Base-by-base conservation (phyloP, 1,140 invertebrate species). In the Pissodes strobi region DNA sequence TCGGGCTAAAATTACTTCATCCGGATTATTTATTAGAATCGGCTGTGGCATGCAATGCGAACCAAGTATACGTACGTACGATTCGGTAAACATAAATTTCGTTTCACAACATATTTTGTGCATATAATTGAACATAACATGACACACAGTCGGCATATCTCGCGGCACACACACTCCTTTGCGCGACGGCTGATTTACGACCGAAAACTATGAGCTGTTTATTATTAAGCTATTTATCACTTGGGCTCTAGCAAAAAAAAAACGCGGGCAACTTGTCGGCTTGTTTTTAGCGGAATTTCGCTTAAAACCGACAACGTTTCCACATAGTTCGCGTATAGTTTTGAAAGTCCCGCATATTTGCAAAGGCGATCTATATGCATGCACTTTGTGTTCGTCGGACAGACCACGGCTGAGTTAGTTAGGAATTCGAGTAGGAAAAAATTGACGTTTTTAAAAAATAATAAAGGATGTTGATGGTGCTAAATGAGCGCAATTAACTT, bases 211-310 rank as follows among this genome's bases (percentile, higher is more conserved):
- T 43, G 41, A 58, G 25, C 41, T 45, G 55, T 58, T 58, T 58
- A 58, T 58, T 58, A 58, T 58, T 58, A 45, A 43, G 27, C 55
- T 58, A 58, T 58, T 58, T 58, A 58, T 58, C 55, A 58, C 23
- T 30, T 18, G 12, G 10, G 2, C n/a, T 5, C 27, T 15, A 10
- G 6, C n/a, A 60, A 60, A 59, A 48, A 48, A 37, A 34, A 55
- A 18, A 18, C 8, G 10, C 18, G 25, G 19, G 10, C 43, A 30
- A 48, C 43, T 46, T 59, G 57, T 49, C 57, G 23, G 38, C 25
- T 49, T 39, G 27, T 60, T 60, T 60, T 49, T 49, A 48, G 34
- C n/a, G 43, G 45, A 49, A 60, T 49, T 60, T 49, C 12, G 5
- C 12, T 57, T 23, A 30, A 49, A 60, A 48, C 13, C 43, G 18